Evolutionary conservation across 2,113 vertebrate genomes (phyloP), one percentile per base, ranked within the genome.

Genomic region (Dasyprocta punctata): DNA sequence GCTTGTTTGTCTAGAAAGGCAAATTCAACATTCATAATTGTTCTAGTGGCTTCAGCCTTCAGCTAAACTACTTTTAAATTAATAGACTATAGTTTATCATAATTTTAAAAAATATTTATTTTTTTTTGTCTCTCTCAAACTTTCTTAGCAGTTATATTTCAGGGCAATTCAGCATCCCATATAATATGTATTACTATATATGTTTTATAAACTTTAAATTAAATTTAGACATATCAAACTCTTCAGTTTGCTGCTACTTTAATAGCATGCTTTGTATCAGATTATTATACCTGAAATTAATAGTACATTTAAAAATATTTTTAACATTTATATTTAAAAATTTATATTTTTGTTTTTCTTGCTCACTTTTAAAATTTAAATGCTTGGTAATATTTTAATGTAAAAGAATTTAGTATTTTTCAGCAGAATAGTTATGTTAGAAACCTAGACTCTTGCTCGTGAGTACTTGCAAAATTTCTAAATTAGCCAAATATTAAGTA

Each of bases 71-170:
- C 7, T 44, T 0, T 47, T 28, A n/a, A 73, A 47, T 3, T 33
- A 24, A 19, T 16, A 86, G 63, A 7, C 11, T 87, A 14, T 58
- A 2, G 8, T 49, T 78, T 78, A 13, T 90, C 7, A 67, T 41
- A 61, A 82, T 65, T 90, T 63, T 91, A 52, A 9, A 73, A 93
- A 89, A 54, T 65, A 61, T 13, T 92, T 47, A 82, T 71, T 95
- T 71, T 84, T 13, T 0, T 67, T 90, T 67, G 89, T 80, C 26
- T 87, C 77, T 85, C 77, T 90, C 41, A 19, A 61, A 67, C 54
- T 60, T 7, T 33, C 30, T 71, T 56, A 86, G n/a, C 56, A 81
- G 47, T 81, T 93, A 19, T 30, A 38, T 89, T 81, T 89, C 19
- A 91, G 20, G 63, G 7, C 47, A 80, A 49, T 33, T 47, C 3